A percentile compares a stretch with the other conserved stretches of the same genome.
phyloP scores from a whole-genome alignment of 2,113 vertebrate genomes.

The Cynopterus brachyotis region DNA sequence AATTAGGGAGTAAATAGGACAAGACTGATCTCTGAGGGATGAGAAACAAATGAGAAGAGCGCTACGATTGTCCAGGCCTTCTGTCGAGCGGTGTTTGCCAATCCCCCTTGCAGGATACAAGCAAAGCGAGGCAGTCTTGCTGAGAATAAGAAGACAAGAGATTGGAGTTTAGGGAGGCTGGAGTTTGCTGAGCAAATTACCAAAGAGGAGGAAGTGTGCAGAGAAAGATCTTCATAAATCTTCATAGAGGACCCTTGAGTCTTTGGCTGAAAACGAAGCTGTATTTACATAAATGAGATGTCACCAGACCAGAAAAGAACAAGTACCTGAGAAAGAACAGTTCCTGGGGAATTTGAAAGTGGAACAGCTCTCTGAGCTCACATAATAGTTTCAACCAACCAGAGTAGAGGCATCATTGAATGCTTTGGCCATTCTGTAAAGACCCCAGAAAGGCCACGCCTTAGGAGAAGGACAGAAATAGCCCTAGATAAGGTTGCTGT shows the following conservation, averaged over 20 bases:
- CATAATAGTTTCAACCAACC: not conserved
- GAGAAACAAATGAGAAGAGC: not conserved
- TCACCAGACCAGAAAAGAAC: not conserved
- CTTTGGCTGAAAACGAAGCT: not conserved
- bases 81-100: not conserved
- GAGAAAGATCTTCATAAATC: not conserved
- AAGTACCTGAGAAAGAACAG: not conserved
- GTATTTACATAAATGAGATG: not conserved
- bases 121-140: not conserved
- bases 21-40: not conserved
- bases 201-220: not conserved
- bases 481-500: not conserved
- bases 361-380: not conserved
- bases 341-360: not conserved
- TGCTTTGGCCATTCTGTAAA: not conserved
- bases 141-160: not conserved
- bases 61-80: not conserved
- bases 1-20: not conserved
- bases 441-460: not conserved
- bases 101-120: not conserved
- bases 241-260: not conserved
- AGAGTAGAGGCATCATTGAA: not conserved
- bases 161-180: not conserved
- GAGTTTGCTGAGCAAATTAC: not conserved
- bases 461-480: not conserved